Evolutionary conservation across 2,888 invertebrate species (phyloP).

Genomic region (Beris chalybata): DNA sequence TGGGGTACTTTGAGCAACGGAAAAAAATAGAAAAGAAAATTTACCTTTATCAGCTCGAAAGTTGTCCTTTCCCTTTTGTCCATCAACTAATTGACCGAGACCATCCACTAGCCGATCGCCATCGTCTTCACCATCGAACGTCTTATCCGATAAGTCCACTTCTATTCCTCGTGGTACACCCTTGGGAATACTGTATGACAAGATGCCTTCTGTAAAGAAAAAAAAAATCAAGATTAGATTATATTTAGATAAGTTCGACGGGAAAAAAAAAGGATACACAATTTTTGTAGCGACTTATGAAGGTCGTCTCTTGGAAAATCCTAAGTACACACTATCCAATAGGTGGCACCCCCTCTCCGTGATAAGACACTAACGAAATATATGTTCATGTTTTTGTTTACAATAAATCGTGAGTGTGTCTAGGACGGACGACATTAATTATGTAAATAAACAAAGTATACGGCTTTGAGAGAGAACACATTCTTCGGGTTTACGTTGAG

Average conservation of each 20-base stretch:
- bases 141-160: constrained; percentile 75
- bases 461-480: not conserved
- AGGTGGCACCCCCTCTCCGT: constrained; percentile 6
- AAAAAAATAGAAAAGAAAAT: constrained; percentile 16
- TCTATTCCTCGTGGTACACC: constrained; percentile 71
- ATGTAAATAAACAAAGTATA: constrained; percentile 31
- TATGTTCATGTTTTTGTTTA: constrained; percentile 26
- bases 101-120: constrained; percentile 68
- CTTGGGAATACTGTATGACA: constrained; percentile 78
- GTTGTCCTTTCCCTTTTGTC: constrained; percentile 73
- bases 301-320: not conserved
- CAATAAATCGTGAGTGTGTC: constrained; percentile 27
- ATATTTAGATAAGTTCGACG: not conserved
- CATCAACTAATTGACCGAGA: constrained; percentile 78
- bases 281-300: constrained; percentile 1
- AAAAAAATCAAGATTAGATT: constrained; percentile 20
- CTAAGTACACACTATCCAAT: constrained; percentile 1
- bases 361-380: constrained; percentile 17
- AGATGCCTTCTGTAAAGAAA: constrained; percentile 67
- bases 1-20: constrained; percentile 1
- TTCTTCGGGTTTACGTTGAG: not conserved
- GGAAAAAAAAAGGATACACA: not conserved
- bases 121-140: constrained; percentile 74
- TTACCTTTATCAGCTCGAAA: constrained; percentile 72
- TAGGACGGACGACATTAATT: constrained; percentile 31